Conservation (phyloP, 1,140 invertebrate genomes). For the Drosophila santomea region DNA sequence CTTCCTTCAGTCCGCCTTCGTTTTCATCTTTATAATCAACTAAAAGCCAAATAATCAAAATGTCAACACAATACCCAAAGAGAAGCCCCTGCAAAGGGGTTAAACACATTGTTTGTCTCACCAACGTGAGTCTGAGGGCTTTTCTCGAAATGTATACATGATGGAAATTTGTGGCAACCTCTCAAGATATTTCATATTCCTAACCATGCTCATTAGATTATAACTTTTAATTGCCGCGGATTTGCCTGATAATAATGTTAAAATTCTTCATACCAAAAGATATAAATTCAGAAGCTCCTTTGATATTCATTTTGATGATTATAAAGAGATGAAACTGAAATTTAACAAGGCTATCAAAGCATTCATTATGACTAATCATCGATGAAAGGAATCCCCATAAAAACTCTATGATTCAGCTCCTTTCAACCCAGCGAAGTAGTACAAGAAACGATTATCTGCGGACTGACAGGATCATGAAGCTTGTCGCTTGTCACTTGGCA, state of each 20-base stretch:
- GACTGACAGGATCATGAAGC: slow-evolving; percentile 42
- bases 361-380: slow-evolving; percentile 11
- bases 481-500: slow-evolving; percentile 55
- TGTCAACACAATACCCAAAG: slow-evolving; percentile 66
- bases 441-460: slow-evolving; percentile 40
- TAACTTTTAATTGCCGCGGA: neutral
- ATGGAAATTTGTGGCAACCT: slow-evolving; percentile 24
- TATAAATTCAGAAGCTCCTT: neutral
- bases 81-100: slow-evolving; percentile 27
- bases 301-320: neutral
- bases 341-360: neutral
- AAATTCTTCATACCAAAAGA: neutral
- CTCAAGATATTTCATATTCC: slow-evolving; percentile 3
- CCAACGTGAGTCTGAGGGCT: neutral
- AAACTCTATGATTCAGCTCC: slow-evolving; percentile 25
- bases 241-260: neutral
- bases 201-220: slow-evolving; percentile 6
- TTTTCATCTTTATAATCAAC: slow-evolving; percentile 73
- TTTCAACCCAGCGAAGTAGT: slow-evolving; percentile 1
- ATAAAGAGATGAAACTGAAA: neutral
- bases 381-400: slow-evolving; percentile 14
- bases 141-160: slow-evolving; percentile 18
- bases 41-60: slow-evolving; percentile 82
- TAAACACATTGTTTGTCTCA: slow-evolving; percentile 42
- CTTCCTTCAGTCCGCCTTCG: slow-evolving; percentile 1